These are phyloP conservation scores for Aspiorhynchus laticeps DNA, from an alignment of 2,113 vertebrate genomes.

Conservation along the genomic window DNA sequence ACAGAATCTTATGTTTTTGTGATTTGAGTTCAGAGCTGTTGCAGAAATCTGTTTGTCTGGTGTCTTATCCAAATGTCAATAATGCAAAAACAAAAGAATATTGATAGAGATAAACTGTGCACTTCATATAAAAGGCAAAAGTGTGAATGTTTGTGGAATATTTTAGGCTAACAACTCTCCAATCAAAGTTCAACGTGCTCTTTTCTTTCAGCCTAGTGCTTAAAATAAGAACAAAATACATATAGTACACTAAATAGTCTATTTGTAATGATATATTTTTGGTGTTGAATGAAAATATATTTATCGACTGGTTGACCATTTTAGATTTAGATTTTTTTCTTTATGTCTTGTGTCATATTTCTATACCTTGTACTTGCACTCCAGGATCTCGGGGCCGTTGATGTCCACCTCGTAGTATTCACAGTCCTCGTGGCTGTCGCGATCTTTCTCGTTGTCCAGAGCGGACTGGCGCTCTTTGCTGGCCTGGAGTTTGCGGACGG, in stretches of 20 bases:
- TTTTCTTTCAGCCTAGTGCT: not conserved
- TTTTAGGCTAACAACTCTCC: no score
- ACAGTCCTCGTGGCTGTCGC: constrained; percentile 92
- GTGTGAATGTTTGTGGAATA: no score
- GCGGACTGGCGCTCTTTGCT: constrained; percentile 94
- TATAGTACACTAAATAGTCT: not conserved
- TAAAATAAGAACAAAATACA: not conserved
- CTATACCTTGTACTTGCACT: constrained; percentile 95
- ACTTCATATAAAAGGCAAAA: no score
- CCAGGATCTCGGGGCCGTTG: constrained; percentile 93
- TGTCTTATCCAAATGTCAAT: no score
- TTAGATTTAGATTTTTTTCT: no score
- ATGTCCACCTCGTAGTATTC: constrained; percentile 99
- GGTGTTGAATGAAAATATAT: not conserved
- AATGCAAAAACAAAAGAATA: no score
- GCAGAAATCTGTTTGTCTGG: no score
- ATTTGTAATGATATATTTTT: not conserved
- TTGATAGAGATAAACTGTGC: no score
- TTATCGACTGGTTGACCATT: not conserved
- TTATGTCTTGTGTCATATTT: no score
- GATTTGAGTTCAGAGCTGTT: no score
- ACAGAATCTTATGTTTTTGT: no score
- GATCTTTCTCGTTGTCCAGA: constrained; percentile 92
- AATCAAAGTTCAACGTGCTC: not conserved
- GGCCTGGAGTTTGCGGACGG: constrained; percentile 92